Evolutionary conservation across 1,140 invertebrate species (phyloP).

Genomic region (Notospermus geniculatus): DNA sequence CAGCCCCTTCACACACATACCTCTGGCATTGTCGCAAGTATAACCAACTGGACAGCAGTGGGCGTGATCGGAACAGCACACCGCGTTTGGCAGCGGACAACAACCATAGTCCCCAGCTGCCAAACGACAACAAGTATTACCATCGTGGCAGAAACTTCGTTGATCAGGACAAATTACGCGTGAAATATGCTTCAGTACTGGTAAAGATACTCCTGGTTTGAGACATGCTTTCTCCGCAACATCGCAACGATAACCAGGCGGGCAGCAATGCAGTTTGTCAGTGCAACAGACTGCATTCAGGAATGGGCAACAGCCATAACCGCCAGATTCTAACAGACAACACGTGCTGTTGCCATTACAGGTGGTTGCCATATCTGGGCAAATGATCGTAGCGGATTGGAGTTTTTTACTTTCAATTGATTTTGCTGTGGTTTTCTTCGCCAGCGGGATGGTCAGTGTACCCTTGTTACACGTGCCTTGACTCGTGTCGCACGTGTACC

Average conservation of each 20-base stretch:
- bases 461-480: conserved; percentile 30
- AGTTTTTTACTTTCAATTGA: neutral
- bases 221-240: neutral
- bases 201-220: no score
- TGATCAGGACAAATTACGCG: neutral
- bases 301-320: no score
- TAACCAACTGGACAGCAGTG: conserved; percentile 32
- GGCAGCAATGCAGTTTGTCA: conserved; percentile 21
- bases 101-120: neutral
- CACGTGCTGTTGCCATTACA: no score
- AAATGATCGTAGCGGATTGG: no score
- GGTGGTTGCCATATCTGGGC: no score
- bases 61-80: conserved; percentile 29
- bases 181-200: no score
- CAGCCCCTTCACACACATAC: conserved; percentile 17
- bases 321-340: no score
- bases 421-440: conserved; percentile 22
- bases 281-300: conserved; percentile 10
- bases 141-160: neutral
- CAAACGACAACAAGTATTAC: neutral
- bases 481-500: conserved; percentile 14
- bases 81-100: conserved; percentile 18
- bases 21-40: conserved; percentile 21
- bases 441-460: conserved; percentile 16
- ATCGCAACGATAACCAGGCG: conserved; percentile 17